phyloP scores from a whole-genome alignment of 1,140 invertebrate species.

The Drosophila melanica region DNA sequence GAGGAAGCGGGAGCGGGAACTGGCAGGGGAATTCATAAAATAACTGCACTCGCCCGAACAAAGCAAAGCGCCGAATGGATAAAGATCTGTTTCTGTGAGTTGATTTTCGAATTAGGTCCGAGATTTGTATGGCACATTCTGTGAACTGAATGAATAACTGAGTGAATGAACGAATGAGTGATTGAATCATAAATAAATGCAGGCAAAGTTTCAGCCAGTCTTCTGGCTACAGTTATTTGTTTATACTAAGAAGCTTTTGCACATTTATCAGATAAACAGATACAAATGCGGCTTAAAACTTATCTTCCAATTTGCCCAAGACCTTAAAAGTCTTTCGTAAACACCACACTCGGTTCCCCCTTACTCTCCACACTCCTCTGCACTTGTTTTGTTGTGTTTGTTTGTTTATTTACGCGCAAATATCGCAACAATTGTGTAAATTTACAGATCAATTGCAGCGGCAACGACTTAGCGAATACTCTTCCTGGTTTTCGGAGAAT shows the following conservation, averaged over 20 bases:
- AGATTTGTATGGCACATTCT: slow-evolving; percentile 27
- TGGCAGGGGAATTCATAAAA: not conserved
- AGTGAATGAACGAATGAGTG: slow-evolving; percentile 5
- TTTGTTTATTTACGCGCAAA: slow-evolving; percentile 32
- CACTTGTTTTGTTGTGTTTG: slow-evolving; percentile 3
- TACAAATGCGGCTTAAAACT: slow-evolving; percentile 24
- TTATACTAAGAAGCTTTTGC: slow-evolving; percentile 36
- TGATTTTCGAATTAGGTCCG: slow-evolving; percentile 42
- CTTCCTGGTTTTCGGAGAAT: not conserved
- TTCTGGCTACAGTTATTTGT: slow-evolving; percentile 31
- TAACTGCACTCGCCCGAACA: slow-evolving; percentile 16
- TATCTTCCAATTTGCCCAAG: slow-evolving; percentile 27
- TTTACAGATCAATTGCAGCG: not conserved
- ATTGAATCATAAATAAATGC: slow-evolving; percentile 1
- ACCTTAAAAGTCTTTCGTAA: slow-evolving; percentile 43
- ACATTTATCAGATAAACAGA: slow-evolving; percentile 55
- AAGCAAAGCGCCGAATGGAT: slow-evolving; percentile 23
- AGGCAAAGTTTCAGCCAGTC: slow-evolving; percentile 15
- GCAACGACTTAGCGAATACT: slow-evolving; percentile 1
- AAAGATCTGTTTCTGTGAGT: slow-evolving; percentile 36
- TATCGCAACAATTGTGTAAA: slow-evolving; percentile 32
- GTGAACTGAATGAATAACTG: slow-evolving; percentile 2
- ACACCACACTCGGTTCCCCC: slow-evolving; percentile 7
- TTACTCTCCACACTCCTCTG: not conserved
- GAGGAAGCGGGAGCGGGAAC: not conserved